phyloP scores from a whole-genome alignment of 2,797 vertebrate genomes.

The Enteromius trimaculatus region DNA sequence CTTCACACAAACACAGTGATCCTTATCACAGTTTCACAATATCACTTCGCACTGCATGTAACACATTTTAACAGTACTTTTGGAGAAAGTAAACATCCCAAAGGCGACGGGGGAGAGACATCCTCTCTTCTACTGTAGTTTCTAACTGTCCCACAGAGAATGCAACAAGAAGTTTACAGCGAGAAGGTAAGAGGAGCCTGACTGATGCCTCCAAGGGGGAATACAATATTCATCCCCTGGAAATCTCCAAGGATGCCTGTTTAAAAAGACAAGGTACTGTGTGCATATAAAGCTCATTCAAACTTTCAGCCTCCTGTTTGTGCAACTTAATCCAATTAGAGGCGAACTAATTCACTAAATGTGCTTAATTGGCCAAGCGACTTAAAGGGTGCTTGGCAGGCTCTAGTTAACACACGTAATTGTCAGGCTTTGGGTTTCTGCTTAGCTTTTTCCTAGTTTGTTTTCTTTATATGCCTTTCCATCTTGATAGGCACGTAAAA shows the following conservation, averaged over 20 bases:
- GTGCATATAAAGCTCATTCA: slow-evolving; percentile 51
- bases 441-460: neutral
- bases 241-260: slow-evolving; percentile 13
- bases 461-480: neutral
- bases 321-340: slow-evolving; percentile 50
- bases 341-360: slow-evolving; percentile 52
- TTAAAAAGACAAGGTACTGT: slow-evolving; percentile 61
- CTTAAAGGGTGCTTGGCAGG: slow-evolving; percentile 64
- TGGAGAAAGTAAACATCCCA: slow-evolving; percentile 24
- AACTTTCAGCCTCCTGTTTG: slow-evolving; percentile 56
- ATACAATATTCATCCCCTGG: slow-evolving; percentile 1
- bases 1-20: slow-evolving; percentile 14
- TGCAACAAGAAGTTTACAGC: slow-evolving; percentile 1
- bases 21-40: slow-evolving; percentile 22
- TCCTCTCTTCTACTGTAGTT: neutral
- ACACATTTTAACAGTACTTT: slow-evolving; percentile 23
- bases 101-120: neutral
- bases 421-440: slow-evolving; percentile 9
- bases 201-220: slow-evolving; percentile 6
- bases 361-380: slow-evolving; percentile 63
- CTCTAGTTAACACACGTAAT: slow-evolving; percentile 58
- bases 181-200: neutral
- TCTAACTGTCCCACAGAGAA: neutral
- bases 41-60: neutral
- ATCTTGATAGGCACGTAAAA: neutral